phyloP scores from a whole-genome alignment of 2,888 invertebrate genomes.

The Notodromas monacha region DNA sequence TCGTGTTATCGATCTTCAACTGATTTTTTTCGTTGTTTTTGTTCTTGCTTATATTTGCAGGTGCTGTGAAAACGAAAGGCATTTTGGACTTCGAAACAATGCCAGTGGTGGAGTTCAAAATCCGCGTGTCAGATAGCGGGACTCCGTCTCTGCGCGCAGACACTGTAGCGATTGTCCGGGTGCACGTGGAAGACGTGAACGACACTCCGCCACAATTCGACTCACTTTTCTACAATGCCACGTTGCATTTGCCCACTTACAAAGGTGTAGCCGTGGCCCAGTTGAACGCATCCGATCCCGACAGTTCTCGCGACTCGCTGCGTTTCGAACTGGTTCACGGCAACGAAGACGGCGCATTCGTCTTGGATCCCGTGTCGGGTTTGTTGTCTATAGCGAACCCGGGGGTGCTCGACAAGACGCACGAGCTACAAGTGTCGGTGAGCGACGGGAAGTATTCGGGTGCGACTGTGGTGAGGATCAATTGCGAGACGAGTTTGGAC shows the following conservation, averaged over 20 bases:
- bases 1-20: not conserved
- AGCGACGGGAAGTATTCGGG: conserved; percentile 51
- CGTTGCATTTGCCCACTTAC: conserved; percentile 46
- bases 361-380: conserved; percentile 30
- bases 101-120: conserved; percentile 37
- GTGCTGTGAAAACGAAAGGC: conserved; percentile 31
- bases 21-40: conserved; percentile 6
- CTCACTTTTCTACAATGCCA: conserved; percentile 32
- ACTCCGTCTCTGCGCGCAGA: conserved; percentile 44
- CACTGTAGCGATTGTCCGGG: conserved; percentile 39
- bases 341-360: conserved; percentile 35
- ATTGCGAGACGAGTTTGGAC: conserved; percentile 27
- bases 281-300: conserved; percentile 37
- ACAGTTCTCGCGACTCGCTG: conserved; percentile 26
- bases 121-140: conserved; percentile 50
- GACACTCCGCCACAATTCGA: conserved; percentile 59
- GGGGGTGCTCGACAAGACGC: conserved; percentile 25
- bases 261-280: conserved; percentile 28
- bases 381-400: conserved; percentile 28
- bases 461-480: conserved; percentile 32
- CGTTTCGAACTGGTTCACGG: conserved; percentile 52
- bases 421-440: conserved; percentile 41
- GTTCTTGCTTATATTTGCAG: conserved; percentile 16
- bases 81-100: conserved; percentile 36
- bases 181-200: conserved; percentile 46